These are phyloP conservation scores for Actinia tenebrosa DNA, from an alignment of 64 coral and sea anemone species.

Conservation along the genomic window DNA sequence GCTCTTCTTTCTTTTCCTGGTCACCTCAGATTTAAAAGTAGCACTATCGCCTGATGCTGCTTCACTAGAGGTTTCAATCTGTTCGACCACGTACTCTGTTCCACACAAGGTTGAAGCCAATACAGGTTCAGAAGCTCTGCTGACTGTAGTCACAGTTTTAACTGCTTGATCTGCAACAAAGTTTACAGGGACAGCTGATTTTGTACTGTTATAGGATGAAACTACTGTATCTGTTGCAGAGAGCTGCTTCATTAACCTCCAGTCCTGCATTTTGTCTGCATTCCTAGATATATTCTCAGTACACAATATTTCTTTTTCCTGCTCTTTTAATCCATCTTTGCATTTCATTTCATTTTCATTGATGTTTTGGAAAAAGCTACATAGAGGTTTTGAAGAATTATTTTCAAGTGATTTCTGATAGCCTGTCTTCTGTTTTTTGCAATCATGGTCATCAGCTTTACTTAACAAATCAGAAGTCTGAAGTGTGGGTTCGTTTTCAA, in stretches of 20 bases:
- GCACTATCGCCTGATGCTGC: neutral
- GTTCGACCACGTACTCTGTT: neutral
- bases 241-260: neutral
- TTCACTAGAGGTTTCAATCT: neutral
- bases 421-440: neutral
- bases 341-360: neutral
- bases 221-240: neutral
- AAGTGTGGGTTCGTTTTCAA: neutral
- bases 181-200: neutral
- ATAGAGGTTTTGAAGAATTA: neutral
- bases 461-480: neutral
- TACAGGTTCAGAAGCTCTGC: constrained; percentile 3
- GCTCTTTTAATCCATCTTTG: neutral
- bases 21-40: neutral
- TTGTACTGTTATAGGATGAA: neutral
- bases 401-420: neutral
- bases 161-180: constrained; percentile 27
- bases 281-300: neutral
- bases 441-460: neutral
- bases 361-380: neutral
- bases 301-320: neutral
- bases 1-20: constrained; percentile 26
- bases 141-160: neutral
- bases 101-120: neutral
- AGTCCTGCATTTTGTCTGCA: neutral